Conservation (phyloP, 1,140 invertebrate genomes). For the Gryllus bimaculatus region DNA sequence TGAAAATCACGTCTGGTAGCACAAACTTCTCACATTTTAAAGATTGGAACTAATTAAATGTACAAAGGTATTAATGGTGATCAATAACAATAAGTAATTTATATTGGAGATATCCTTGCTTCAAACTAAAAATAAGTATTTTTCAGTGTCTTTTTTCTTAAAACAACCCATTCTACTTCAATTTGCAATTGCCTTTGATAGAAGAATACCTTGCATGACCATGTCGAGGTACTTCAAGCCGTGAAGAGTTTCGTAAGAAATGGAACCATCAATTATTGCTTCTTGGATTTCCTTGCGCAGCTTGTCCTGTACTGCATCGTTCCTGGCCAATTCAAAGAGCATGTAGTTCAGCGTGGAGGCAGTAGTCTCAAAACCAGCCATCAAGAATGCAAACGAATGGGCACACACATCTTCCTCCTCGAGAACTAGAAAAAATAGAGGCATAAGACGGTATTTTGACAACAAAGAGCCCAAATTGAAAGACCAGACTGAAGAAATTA, state of each 20-base stretch:
- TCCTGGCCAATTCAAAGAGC: slow-evolving; percentile 39
- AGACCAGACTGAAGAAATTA: too few relatives aligned
- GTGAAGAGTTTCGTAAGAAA: not conserved
- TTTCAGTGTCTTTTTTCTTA: too few relatives aligned
- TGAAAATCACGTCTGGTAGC: too few relatives aligned
- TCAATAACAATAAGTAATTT: too few relatives aligned
- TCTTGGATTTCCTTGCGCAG: slow-evolving; percentile 29
- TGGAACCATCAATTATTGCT: not conserved
- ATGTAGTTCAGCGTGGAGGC: slow-evolving; percentile 32
- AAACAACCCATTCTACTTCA: too few relatives aligned
- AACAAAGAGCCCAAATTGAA: too few relatives aligned
- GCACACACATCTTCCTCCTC: not conserved
- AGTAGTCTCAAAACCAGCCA: slow-evolving; percentile 35
- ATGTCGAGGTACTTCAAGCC: not conserved
- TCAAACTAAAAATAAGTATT: too few relatives aligned
- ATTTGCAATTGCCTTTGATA: too few relatives aligned
- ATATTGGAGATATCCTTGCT: too few relatives aligned
- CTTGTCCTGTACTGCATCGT: slow-evolving; percentile 41
- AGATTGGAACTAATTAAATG: too few relatives aligned
- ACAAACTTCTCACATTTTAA: too few relatives aligned
- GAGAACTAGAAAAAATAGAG: not conserved
- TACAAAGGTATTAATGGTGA: too few relatives aligned
- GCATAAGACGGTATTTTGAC: not conserved
- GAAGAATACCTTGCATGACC: not conserved
- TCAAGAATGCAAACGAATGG: slow-evolving; percentile 18